Evolutionary conservation across 2,888 invertebrate species (phyloP).

Genomic region (Colostygia pectinataria): DNA sequence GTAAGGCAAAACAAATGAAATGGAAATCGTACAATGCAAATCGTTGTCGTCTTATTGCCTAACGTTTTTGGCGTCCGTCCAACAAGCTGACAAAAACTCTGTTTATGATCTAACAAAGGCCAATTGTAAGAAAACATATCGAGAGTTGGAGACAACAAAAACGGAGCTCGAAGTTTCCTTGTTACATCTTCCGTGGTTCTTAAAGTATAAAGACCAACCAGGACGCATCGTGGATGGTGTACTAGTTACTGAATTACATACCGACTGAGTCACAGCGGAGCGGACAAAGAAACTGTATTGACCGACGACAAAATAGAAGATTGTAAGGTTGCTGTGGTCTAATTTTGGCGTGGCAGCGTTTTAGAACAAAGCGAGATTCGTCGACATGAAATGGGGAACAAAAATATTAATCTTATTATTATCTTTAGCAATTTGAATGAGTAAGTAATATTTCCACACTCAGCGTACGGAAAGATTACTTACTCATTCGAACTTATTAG

Average conservation of each 20-base stretch:
- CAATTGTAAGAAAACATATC: slow-evolving; percentile 48
- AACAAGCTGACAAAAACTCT: slow-evolving; percentile 49
- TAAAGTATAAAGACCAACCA: slow-evolving; percentile 41
- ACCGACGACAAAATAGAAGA: slow-evolving; percentile 59
- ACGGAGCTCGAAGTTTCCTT: slow-evolving; percentile 54
- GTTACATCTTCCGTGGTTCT: slow-evolving; percentile 52
- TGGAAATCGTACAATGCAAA: slow-evolving; percentile 10
- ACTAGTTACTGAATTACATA: slow-evolving; percentile 52
- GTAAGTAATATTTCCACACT: slow-evolving; percentile 7
- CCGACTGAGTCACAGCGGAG: slow-evolving; percentile 34
- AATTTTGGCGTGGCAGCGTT: slow-evolving; percentile 39
- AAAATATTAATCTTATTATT: slow-evolving; percentile 14
- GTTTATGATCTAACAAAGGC: slow-evolving; percentile 49
- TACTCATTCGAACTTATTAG: too few relatives aligned
- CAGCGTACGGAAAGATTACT: too few relatives aligned
- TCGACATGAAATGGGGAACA: slow-evolving; percentile 17
- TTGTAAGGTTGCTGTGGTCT: slow-evolving; percentile 38
- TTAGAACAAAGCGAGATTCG: slow-evolving; percentile 18
- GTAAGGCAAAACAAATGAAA: background rate
- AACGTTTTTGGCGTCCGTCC: slow-evolving; percentile 54
- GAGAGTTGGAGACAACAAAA: slow-evolving; percentile 51
- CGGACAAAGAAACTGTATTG: slow-evolving; percentile 59
- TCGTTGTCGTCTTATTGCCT: slow-evolving; percentile 21
- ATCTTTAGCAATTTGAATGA: background rate
- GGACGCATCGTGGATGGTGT: slow-evolving; percentile 35